Evolutionary conservation across 2,888 invertebrate species (phyloP).

Genomic region (Ormyrus nitidulus): DNA sequence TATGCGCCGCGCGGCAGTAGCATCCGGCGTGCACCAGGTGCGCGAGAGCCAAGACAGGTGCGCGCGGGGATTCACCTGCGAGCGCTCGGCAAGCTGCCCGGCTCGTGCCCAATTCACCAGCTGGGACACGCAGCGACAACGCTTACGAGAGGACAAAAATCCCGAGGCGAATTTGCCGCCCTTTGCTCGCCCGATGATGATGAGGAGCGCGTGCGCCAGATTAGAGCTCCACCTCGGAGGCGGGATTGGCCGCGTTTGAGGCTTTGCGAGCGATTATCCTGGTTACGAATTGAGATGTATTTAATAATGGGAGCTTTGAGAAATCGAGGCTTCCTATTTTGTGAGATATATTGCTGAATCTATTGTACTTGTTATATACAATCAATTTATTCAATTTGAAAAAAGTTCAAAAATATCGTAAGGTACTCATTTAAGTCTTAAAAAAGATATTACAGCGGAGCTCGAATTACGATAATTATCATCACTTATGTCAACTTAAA

Average conservation of each 20-base stretch:
- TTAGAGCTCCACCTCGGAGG: too few species aligned
- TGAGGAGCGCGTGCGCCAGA: too few species aligned
- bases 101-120: slow-evolving; percentile 65
- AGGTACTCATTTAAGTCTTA: neutral
- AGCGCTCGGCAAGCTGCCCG: slow-evolving; percentile 67
- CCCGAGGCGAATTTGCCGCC: neutral
- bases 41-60: slow-evolving; percentile 32
- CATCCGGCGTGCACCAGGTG: slow-evolving; percentile 42
- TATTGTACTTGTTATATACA: too few species aligned
- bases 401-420: neutral
- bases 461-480: slow-evolving; percentile 26
- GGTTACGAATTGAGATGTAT: too few species aligned
- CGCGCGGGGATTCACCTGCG: slow-evolving; percentile 52
- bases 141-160: slow-evolving; percentile 15
- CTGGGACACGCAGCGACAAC: slow-evolving; percentile 61
- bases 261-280: too few species aligned
- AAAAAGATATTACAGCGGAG: neutral
- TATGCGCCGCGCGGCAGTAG: neutral
- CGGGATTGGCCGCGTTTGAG: too few species aligned
- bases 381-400: too few species aligned
- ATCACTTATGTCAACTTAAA: neutral
- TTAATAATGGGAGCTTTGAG: too few species aligned
- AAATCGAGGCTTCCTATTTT: too few species aligned
- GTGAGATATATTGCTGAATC: too few species aligned
- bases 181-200: too few species aligned